These are phyloP conservation scores for Thalassophryne amazonica DNA, from an alignment of 2,797 vertebrate genomes.

Conservation along the genomic window DNA sequence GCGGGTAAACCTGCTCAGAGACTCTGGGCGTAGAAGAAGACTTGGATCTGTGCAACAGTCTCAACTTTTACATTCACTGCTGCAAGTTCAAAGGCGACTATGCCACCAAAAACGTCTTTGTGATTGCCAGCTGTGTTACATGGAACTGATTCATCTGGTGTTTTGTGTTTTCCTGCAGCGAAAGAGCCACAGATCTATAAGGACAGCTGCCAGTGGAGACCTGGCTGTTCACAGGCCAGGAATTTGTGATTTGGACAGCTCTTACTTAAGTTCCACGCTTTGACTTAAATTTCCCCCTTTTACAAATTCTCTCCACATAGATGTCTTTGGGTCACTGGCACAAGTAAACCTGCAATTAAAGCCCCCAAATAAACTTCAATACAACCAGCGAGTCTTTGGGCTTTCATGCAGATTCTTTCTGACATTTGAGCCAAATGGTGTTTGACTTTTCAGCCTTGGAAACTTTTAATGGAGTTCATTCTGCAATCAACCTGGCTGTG, in stretches of 20 bases:
- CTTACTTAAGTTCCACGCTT: slow-evolving; percentile 31
- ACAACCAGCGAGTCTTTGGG: slow-evolving; percentile 27
- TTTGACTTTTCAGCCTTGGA: slow-evolving; percentile 73
- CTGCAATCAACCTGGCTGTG: slow-evolving; percentile 66
- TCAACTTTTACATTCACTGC: no score
- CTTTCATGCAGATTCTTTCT: slow-evolving; percentile 38
- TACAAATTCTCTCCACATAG: slow-evolving; percentile 21
- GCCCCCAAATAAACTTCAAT: slow-evolving; percentile 61
- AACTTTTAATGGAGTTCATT: slow-evolving; percentile 73
- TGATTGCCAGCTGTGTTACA: background rate
- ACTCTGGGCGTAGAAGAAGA: no score
- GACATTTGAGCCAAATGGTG: slow-evolving; percentile 66
- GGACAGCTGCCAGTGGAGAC: slow-evolving; percentile 45
- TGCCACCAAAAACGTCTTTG: slow-evolving; percentile 31
- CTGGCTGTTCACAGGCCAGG: slow-evolving; percentile 18
- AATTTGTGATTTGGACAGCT: slow-evolving; percentile 16
- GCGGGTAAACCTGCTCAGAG: no score
- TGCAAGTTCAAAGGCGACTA: no score
- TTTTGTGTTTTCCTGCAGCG: background rate
- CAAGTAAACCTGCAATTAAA: slow-evolving; percentile 64
- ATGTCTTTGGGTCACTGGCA: slow-evolving; percentile 41
- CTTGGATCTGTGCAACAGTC: no score
- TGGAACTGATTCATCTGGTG: background rate
- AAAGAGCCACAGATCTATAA: slow-evolving; percentile 21
- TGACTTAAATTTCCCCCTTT: slow-evolving; percentile 47